Conservation (phyloP, 2,888 invertebrate species). For the Leptura quadrifasciata region DNA sequence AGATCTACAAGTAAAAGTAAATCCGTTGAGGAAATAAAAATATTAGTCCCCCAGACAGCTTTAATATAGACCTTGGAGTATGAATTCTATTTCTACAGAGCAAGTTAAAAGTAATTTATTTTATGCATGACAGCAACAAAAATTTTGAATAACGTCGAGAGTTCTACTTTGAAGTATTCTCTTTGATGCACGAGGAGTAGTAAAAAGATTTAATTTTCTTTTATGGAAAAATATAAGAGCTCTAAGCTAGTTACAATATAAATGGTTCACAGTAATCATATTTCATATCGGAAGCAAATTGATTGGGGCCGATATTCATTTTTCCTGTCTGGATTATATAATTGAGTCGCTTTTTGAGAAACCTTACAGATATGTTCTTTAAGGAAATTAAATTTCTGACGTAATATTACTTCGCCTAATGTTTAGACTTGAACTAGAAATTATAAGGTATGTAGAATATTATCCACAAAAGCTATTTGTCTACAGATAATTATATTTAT, state of each 20-base stretch:
- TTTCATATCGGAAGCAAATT: conserved; percentile 42
- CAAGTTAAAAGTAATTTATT: conserved; percentile 56
- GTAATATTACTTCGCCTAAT: conserved; percentile 9
- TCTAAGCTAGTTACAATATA: conserved; percentile 56
- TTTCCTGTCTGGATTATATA: conserved; percentile 26
- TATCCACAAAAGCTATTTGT: too few species aligned
- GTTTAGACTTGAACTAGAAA: background rate
- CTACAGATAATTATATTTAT: too few species aligned
- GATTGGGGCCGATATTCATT: conserved; percentile 35
- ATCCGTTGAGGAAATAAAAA: background rate
- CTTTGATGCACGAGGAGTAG: conserved; percentile 53
- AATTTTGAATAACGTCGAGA: conserved; percentile 54
- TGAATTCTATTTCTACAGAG: conserved; percentile 40
- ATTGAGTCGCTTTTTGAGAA: conserved; percentile 25
- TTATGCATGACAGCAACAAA: conserved; percentile 57
- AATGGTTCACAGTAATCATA: conserved; percentile 49
- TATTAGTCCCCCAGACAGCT: conserved; percentile 14
- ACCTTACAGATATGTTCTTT: conserved; percentile 10
- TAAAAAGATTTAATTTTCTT: conserved; percentile 56
- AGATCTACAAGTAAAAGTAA: conserved; percentile 2
- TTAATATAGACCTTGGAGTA: conserved; percentile 32
- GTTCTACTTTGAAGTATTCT: conserved; percentile 56
- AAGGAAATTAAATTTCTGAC: conserved; percentile 16
- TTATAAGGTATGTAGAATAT: background rate
- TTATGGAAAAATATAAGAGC: conserved; percentile 54